Conservation (phyloP, 1,140 invertebrate species). For the Diprion similis region DNA sequence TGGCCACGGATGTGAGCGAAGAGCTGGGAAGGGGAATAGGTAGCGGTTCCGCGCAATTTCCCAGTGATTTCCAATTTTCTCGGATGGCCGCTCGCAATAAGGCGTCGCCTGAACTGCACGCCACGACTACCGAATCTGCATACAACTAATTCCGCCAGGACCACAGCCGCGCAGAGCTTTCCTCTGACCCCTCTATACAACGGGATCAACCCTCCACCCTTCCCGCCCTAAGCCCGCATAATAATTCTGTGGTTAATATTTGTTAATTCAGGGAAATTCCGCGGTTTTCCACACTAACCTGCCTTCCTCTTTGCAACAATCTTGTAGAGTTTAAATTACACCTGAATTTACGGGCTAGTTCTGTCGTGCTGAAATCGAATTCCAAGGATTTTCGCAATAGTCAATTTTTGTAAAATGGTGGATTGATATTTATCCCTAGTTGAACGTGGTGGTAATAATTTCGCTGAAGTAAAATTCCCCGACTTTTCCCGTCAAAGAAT, state of each 20-base stretch:
- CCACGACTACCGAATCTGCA: conserved; percentile 11
- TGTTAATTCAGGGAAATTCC: neutral
- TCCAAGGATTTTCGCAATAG: too few species aligned
- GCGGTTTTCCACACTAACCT: neutral
- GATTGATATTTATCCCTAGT: too few species aligned
- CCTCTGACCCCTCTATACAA: neutral
- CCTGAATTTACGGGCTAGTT: too few species aligned
- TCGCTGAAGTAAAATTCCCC: too few species aligned
- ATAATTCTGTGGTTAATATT: neutral
- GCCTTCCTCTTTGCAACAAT: neutral
- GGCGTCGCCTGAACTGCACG: conserved; percentile 3
- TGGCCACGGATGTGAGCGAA: neutral
- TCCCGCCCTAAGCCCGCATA: too few species aligned
- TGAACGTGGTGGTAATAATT: too few species aligned
- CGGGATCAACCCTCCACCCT: too few species aligned
- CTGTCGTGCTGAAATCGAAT: too few species aligned
- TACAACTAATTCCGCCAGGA: conserved; percentile 14
- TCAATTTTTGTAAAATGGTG: too few species aligned
- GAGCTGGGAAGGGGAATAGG: neutral
- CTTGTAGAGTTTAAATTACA: neutral
- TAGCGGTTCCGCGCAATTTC: conserved; percentile 18
- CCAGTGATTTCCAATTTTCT: conserved; percentile 21
- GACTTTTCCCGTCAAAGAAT: too few species aligned
- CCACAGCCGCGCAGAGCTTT: neutral
- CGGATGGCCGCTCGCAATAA: conserved; percentile 13